Base-by-base conservation (phyloP, 2,888 invertebrate species). In the Stenodera caucasica region DNA sequence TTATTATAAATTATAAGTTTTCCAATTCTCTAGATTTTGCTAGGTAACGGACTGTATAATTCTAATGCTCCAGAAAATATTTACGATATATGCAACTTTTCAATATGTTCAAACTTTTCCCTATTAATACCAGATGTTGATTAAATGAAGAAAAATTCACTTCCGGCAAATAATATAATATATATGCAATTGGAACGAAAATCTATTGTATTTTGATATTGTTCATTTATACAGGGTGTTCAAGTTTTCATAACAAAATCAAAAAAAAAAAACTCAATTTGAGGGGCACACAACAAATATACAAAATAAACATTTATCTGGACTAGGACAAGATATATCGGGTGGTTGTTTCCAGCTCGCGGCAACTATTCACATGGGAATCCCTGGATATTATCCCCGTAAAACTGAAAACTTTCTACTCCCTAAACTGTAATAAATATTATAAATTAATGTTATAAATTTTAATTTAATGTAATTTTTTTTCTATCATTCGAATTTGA, bases 271-370 rank as follows among this genome's bases (percentile, higher is more conserved):
- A n/a, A n/a, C n/a, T n/a, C n/a, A n/a, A n/a, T n/a, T n/a, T n/a
- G n/a, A n/a, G n/a, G n/a, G n/a, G n/a, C n/a, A n/a, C n/a, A n/a
- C n/a, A n/a, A n/a, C n/a, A n/a, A n/a, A n/a, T n/a, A n/a, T 21
- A 21, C 45, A 18, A 18, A 45, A 45, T 45, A 37, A 15, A 37
- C 37, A 15, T 37, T 23, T 29, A 5, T 51, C n/a, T n/a, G n/a
- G 32, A 45, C 55, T 49, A 55, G 49, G 40, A 52, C 49, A 54
- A 58, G 61, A 61, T 61, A 61, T 58, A 61, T 61, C 49, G 61
- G 51, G 61, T 54, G 57, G 55, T 51, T 61, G 58, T 61, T 61
- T 53, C 52, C n/a, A 30, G 32, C 51, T 32, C 40, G 18, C 55
- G 8, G 15, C 45, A 32, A 49, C 45, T 55, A 55, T 51, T 55